phyloP scores from a whole-genome alignment of 2,797 vertebrate genomes.

The Hypotaenidia okinawae region DNA sequence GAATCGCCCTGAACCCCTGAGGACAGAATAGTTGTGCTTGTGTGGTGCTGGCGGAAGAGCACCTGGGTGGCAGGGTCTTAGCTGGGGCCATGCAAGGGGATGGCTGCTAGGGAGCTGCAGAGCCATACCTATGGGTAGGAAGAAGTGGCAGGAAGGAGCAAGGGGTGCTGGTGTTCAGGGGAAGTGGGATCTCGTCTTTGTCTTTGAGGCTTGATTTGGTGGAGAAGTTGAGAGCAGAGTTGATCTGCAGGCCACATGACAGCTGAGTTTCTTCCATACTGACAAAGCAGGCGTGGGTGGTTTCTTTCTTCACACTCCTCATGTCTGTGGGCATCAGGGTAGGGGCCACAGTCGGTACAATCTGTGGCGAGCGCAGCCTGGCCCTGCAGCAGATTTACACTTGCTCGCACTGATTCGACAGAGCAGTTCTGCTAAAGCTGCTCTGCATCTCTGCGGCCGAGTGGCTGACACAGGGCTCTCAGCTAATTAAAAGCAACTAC shows the following conservation, averaged over 20 bases:
- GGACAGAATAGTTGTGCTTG: not conserved
- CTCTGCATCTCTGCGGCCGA: not conserved
- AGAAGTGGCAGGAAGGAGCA: not conserved
- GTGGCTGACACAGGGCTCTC: not conserved
- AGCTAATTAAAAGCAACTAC: slow-evolving; percentile 25
- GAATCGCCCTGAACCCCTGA: not conserved
- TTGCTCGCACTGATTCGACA: not conserved
- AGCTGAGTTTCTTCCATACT: not conserved
- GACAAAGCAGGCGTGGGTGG: not conserved
- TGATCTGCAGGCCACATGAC: not conserved
- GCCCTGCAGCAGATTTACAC: not conserved
- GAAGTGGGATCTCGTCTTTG: not conserved
- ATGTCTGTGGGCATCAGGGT: not conserved
- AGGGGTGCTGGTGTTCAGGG: not conserved
- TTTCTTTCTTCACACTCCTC: not conserved
- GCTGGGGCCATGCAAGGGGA: not conserved
- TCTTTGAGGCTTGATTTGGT: not conserved
- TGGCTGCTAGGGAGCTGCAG: not conserved
- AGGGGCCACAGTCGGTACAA: not conserved
- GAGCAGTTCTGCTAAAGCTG: not conserved
- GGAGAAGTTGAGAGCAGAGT: not conserved
- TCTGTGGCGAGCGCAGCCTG: not conserved
- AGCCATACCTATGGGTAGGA: fast-evolving
- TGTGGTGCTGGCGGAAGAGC: not conserved
- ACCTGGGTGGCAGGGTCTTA: not conserved